phyloP scores from a whole-genome alignment of 1,140 invertebrate genomes.

The Mizuhopecten yessoensis region DNA sequence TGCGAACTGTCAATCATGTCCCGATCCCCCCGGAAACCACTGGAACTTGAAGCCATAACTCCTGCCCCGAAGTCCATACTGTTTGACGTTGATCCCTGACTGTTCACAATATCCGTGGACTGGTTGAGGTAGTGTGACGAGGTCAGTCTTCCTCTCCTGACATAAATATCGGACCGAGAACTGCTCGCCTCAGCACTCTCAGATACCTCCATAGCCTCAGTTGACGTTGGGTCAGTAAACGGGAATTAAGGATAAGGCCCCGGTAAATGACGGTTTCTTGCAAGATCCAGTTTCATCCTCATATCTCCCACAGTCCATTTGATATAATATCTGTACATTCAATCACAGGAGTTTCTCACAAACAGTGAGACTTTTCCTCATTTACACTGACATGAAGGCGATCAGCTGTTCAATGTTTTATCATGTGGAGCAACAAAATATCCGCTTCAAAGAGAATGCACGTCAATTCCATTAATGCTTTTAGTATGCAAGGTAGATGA shows the following conservation, averaged over 20 bases:
- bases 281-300: background rate
- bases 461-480: background rate
- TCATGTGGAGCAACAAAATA: slow-evolving; percentile 46
- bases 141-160: background rate
- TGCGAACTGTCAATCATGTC: slow-evolving; percentile 11
- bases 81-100: background rate
- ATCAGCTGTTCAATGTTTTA: slow-evolving; percentile 18
- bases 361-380: background rate
- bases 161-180: background rate
- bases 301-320: background rate
- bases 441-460: background rate
- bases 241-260: background rate
- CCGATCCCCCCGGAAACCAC: background rate
- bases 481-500: background rate
- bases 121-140: background rate
- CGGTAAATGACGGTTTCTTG: background rate
- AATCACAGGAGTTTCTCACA: background rate
- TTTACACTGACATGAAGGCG: background rate
- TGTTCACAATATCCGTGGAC: slow-evolving; percentile 5
- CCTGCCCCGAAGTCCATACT: slow-evolving; percentile 2
- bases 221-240: background rate
- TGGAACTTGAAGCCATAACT: slow-evolving; percentile 4
- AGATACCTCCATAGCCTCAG: background rate
- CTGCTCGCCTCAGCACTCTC: slow-evolving; percentile 1
- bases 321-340: background rate